Conservation (phyloP, 1,140 invertebrate species). For the Zelostemma sp. region DNA sequence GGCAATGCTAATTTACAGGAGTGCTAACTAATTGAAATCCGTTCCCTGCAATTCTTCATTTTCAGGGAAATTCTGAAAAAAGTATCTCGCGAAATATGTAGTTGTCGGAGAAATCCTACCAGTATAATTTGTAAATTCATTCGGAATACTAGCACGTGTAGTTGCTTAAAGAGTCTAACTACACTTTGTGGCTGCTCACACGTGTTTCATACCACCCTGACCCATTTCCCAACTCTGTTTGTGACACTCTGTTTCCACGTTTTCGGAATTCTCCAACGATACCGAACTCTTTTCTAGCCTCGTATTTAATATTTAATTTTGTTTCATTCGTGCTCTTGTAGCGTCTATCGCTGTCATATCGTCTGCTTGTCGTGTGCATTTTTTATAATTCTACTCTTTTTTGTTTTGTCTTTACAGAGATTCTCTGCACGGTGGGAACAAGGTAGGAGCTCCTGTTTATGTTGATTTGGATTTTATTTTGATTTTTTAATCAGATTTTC, state of each 20-base stretch:
- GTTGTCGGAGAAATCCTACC: too few relatives aligned
- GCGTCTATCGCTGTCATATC: slow-evolving; percentile 36
- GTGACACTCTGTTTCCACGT: slow-evolving; percentile 5
- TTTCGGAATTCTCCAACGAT: background rate
- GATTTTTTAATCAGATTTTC: slow-evolving; percentile 23
- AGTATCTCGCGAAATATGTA: too few relatives aligned
- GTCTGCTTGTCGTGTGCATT: slow-evolving; percentile 54
- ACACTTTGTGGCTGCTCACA: too few relatives aligned
- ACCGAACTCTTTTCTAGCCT: slow-evolving; percentile 8
- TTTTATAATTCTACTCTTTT: slow-evolving; percentile 67
- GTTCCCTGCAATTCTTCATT: slow-evolving; percentile 26
- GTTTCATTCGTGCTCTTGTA: slow-evolving; percentile 14
- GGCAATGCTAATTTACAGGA: slow-evolving; percentile 36
- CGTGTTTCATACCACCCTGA: too few relatives aligned
- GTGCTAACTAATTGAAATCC: slow-evolving; percentile 48
- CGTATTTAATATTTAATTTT: slow-evolving; percentile 24
- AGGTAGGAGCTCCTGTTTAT: slow-evolving; percentile 60
- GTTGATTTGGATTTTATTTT: slow-evolving; percentile 46
- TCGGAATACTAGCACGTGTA: too few relatives aligned
- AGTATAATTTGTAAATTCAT: too few relatives aligned
- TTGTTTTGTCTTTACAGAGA: slow-evolving; percentile 69
- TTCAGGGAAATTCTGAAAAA: slow-evolving; percentile 12
- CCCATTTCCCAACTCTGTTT: slow-evolving; percentile 7
- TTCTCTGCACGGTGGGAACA: slow-evolving; percentile 68
- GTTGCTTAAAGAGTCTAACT: background rate